phyloP scores from a whole-genome alignment of 2,888 invertebrate species.

The Thereva unica region DNA sequence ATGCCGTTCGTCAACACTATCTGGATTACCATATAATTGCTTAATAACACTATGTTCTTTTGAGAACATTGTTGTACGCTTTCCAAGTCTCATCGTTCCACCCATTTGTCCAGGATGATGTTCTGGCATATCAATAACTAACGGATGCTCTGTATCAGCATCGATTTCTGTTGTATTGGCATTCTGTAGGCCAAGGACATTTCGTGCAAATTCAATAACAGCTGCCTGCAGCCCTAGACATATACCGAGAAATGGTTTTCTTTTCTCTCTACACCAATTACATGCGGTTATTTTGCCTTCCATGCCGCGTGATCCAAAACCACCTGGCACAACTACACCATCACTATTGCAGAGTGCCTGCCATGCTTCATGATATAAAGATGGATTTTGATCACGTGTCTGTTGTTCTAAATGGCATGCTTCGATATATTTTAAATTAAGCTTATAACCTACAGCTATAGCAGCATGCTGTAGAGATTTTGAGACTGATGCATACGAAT shows the following conservation, averaged over 20 bases:
- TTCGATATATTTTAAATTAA: constrained; percentile 89
- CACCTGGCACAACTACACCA: constrained; percentile 95
- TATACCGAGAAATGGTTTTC: constrained; percentile 91
- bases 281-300: constrained; percentile 96
- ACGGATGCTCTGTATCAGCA: constrained; percentile 71
- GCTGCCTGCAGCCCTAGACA: constrained; percentile 98
- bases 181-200: constrained; percentile 73
- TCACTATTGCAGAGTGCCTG: constrained; percentile 84
- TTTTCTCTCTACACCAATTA: constrained; percentile 87
- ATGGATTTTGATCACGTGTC: constrained; percentile 74
- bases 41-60: constrained; percentile 63
- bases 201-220: constrained; percentile 92
- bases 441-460: constrained; percentile 79
- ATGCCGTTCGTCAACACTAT: constrained; percentile 89
- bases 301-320: constrained; percentile 93
- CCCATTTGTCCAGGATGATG: constrained; percentile 92
- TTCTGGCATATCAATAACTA: constrained; percentile 99
- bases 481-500: constrained; percentile 94
- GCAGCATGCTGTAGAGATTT: constrained; percentile 95
- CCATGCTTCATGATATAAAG: constrained; percentile 92
- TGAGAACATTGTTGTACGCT: constrained; percentile 82
- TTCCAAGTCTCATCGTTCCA: constrained; percentile 98
- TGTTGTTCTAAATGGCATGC: constrained; percentile 83
- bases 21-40: constrained; percentile 76
- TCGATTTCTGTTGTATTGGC: constrained; percentile 89